Base-by-base conservation (phyloP, 2,888 invertebrate species). In the Scaptomyza reducta region DNA sequence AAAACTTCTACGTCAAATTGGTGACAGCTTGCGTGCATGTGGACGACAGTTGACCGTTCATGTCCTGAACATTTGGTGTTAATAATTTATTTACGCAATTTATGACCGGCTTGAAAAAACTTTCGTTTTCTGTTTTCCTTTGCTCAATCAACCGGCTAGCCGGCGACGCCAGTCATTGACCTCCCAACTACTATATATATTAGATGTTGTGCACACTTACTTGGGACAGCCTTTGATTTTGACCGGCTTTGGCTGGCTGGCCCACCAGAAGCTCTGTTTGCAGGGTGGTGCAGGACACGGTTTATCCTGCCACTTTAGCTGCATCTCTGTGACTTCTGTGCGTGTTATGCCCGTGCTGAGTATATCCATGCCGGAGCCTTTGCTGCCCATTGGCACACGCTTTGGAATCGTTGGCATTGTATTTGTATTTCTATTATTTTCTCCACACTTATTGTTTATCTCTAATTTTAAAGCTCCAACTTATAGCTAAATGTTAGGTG, bases 181-280 rank as follows among this genome's bases (percentile, higher is more conserved):
- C 88, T 29, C 59, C 18, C 41, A 40, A 16, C 47, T 38, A n/a
- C n/a, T n/a, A n/a, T n/a, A n/a, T n/a, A 14, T 18, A 44, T 31
- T 41, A 41, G 45, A 22, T 22, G 22, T 22, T 46, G 14, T 60
- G 62, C 45, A 47, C 55, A 84, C 88, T 87, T 73, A 84, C 78
- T 80, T 84, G 83, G 85, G 90, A 71, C 73, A 90, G 74, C 82
- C 89, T 89, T 89, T 90, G 74, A 84, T 84, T 79, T 84, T 82
- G 59, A 91, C 73, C n/a, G 92, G 84, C 68, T 90, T 90, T 3
- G 92, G 92, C 11, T 90, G 89, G 64, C 91, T 91, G 59, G 90
- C 90, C 90, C 91, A 92, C 79, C 91, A 91, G 77, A 92, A 92
- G 59, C 90, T 85, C 47, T 90, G 86, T 56, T 90, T 90, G 67